These are phyloP conservation scores for Cheiracanthium punctorium DNA, from an alignment of 2,888 invertebrate genomes.

Conservation along the genomic window DNA sequence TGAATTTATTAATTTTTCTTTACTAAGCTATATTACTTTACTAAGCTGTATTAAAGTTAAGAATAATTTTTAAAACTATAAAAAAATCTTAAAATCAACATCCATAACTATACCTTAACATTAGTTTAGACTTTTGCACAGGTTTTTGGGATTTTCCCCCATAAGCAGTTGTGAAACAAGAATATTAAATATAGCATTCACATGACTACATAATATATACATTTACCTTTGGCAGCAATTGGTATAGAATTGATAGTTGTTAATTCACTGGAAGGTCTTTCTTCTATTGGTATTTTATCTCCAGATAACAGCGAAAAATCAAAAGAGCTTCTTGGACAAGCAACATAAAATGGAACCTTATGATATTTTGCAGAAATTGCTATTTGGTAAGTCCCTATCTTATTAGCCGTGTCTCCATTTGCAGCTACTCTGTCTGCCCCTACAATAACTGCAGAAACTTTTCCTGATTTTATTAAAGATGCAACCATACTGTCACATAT, in stretches of 20 bases:
- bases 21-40: too few species aligned
- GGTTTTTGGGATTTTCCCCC: too few species aligned
- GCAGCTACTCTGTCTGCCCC: slow-evolving; percentile 97
- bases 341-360: slow-evolving; percentile 94
- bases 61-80: too few species aligned
- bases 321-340: slow-evolving; percentile 92
- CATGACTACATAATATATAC: background rate
- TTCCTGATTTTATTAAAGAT: slow-evolving; percentile 88
- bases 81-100: too few species aligned
- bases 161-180: too few species aligned
- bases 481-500: slow-evolving; percentile 97
- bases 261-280: slow-evolving; percentile 93
- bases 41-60: too few species aligned
- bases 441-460: slow-evolving; percentile 94
- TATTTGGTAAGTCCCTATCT: slow-evolving; percentile 96
- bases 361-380: slow-evolving; percentile 94
- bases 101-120: too few species aligned
- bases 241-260: slow-evolving; percentile 89
- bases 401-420: slow-evolving; percentile 99
- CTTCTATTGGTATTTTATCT: slow-evolving; percentile 93
- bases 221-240: slow-evolving; percentile 89
- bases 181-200: too few species aligned
- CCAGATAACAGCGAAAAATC: slow-evolving; percentile 88
- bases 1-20: too few species aligned
- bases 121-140: too few species aligned